phyloP scores from a whole-genome alignment of 2,797 vertebrate genomes.

The Ctenopoma kingsleyae region DNA sequence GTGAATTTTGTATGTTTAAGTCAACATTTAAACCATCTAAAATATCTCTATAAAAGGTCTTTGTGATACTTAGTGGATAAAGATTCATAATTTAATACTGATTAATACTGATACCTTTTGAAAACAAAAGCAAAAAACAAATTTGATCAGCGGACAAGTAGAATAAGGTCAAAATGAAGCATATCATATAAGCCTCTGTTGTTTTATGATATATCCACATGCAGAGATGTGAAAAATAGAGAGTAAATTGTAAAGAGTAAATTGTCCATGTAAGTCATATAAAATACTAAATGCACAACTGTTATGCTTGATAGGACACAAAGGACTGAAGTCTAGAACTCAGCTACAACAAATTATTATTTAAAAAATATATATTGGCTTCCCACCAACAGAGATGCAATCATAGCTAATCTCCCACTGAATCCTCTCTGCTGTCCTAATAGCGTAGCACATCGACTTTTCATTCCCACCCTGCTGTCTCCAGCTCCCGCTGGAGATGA shows the following conservation, averaged over 20 bases:
- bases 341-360: conserved; percentile 23
- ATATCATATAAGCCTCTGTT: neutral
- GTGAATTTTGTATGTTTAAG: too few species aligned
- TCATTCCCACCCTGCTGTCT: conserved; percentile 56
- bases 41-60: too few species aligned
- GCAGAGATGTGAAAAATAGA: conserved; percentile 32
- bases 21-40: too few species aligned
- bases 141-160: neutral
- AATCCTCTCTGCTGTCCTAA: conserved; percentile 41
- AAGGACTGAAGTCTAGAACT: conserved; percentile 1
- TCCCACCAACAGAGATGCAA: conserved; percentile 41
- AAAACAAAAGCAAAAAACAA: neutral
- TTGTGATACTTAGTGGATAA: too few species aligned
- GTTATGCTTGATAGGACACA: neutral
- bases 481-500: conserved; percentile 55
- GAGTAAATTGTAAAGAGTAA: conserved; percentile 37
- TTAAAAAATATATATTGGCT: conserved; percentile 37
- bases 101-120: too few species aligned
- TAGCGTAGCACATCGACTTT: conserved; percentile 47
- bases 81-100: too few species aligned
- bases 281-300: conserved; percentile 11
- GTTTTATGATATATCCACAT: conserved; percentile 25
- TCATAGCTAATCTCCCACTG: conserved; percentile 44
- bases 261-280: conserved; percentile 21
- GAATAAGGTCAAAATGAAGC: neutral